These are phyloP conservation scores for Ellobius talpinus DNA, from an alignment of 2,113 vertebrate genomes.

Conservation along the genomic window DNA sequence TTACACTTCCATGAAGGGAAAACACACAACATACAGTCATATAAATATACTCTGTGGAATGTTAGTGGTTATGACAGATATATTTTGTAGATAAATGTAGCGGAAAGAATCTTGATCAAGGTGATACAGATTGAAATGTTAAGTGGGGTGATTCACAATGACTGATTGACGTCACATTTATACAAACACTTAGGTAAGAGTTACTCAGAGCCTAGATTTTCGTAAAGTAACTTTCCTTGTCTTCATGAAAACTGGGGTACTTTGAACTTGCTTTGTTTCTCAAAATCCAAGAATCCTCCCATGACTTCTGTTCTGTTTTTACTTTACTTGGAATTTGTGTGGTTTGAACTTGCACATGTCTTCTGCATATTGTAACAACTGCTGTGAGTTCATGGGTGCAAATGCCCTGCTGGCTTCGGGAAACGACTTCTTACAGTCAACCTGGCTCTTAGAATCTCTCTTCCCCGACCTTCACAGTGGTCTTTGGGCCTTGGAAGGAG, in stretches of 20 bases:
- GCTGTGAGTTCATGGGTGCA: not conserved
- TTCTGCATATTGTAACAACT: too few relatives aligned
- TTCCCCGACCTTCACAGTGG: too few relatives aligned
- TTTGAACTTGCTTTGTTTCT: not conserved
- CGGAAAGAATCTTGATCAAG: not conserved
- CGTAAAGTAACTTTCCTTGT: not conserved
- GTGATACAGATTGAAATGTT: not conserved
- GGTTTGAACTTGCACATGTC: too few relatives aligned
- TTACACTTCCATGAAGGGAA: not conserved
- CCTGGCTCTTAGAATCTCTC: not conserved
- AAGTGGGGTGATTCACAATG: not conserved
- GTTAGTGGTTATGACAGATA: not conserved
- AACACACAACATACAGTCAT: not conserved
- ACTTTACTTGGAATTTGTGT: not conserved
- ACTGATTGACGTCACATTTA: conserved; percentile 17
- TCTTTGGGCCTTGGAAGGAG: not conserved
- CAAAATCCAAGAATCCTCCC: not conserved
- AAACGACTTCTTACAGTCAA: not conserved
- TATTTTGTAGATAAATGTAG: not conserved
- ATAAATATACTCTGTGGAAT: not conserved
- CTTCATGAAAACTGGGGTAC: not conserved
- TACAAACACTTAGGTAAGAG: conserved; percentile 16
- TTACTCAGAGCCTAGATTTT: not conserved
- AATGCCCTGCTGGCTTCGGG: not conserved
- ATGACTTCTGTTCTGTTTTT: not conserved